Base-by-base conservation (phyloP, 2,113 vertebrate genomes). In the Empidonax traillii region DNA sequence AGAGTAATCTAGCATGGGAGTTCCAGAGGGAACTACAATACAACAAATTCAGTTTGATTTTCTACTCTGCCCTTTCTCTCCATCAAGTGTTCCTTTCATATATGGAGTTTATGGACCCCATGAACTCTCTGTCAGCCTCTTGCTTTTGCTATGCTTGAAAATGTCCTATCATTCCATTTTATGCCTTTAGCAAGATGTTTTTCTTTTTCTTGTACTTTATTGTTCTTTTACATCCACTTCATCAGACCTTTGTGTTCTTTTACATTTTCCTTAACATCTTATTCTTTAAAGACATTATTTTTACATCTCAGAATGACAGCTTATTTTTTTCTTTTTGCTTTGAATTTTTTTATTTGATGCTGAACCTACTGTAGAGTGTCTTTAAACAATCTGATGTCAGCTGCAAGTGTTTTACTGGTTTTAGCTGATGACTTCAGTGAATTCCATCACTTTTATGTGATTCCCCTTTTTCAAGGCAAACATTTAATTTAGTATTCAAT, bases 391-490 rank as follows among this genome's bases (percentile, higher is more conserved):
- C 15, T 81, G 58, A 52, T 30, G 7, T 68, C 21, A 49, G 67
- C 52, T 82, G 28, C 41, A 85, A 93, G 21, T 47, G 14, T 17
- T 68, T 61, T 75, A 47, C 56, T 91, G 31, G 4, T 83, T 93
- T 91, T 85, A 88, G 74, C 66, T 62, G n/a, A 46, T 58, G 22
- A 73, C 82, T 88, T 92, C 66, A 87, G 53, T 2, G 0, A 65
- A 52, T 85, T 91, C 85, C 41, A 43, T 73, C 25, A 61, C 39
- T 90, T 95, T 43, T 52, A 66, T 55, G 53, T 86, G n/a, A 30
- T 88, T 86, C 66, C 23, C 4, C 43, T 74, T 96, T 93, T 85
- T 63, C 73, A 94, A 88, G n/a, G 46, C 66, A 86, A 89, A 66
- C 1, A 3, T 47, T 88, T 91, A 65, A 85, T 67, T 93, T 88